These are phyloP conservation scores for Philypnodon macrostomus DNA, from an alignment of 2,797 vertebrate genomes.

Conservation along the genomic window DNA sequence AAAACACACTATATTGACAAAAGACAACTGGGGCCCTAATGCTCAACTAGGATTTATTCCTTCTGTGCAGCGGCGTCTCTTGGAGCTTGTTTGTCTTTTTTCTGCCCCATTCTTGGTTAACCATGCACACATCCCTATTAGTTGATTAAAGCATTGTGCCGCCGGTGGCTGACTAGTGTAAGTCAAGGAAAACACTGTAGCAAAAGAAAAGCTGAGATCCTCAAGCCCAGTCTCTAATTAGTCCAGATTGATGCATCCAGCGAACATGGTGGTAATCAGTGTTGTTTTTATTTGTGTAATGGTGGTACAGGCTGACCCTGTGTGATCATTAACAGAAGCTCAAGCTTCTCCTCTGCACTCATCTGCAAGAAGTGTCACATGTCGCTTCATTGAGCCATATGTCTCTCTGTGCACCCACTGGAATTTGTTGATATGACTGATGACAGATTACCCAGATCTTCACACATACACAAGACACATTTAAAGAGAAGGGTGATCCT, in stretches of 20 bases:
- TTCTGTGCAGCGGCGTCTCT: slow-evolving; percentile 37
- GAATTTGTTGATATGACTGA: slow-evolving; percentile 38
- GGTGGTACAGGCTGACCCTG: slow-evolving; percentile 71
- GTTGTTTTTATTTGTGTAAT: slow-evolving; percentile 78
- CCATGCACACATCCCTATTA: slow-evolving; percentile 68
- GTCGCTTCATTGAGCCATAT: slow-evolving; percentile 30
- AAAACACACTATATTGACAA: slow-evolving; percentile 39
- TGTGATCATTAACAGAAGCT: slow-evolving; percentile 71
- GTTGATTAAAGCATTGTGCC: slow-evolving; percentile 63
- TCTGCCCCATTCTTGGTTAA: slow-evolving; percentile 65
- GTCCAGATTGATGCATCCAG: slow-evolving; percentile 70
- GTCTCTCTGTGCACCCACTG: slow-evolving; percentile 15
- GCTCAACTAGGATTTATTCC: slow-evolving; percentile 51
- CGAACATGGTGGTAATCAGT: slow-evolving; percentile 74
- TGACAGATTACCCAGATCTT: slow-evolving; percentile 28
- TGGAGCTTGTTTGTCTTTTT: slow-evolving; percentile 55
- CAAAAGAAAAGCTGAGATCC: slow-evolving; percentile 51
- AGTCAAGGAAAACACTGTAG: slow-evolving; percentile 32
- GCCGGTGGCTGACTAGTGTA: slow-evolving; percentile 42
- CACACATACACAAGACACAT: slow-evolving; percentile 25
- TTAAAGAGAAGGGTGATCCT: slow-evolving; percentile 27
- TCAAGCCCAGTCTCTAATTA: slow-evolving; percentile 70
- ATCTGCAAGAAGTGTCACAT: slow-evolving; percentile 36
- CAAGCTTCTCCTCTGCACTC: slow-evolving; percentile 33
- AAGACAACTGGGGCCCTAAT: slow-evolving; percentile 21